Base-by-base conservation (phyloP, 2,888 invertebrate species). In the Sycophila texana region DNA sequence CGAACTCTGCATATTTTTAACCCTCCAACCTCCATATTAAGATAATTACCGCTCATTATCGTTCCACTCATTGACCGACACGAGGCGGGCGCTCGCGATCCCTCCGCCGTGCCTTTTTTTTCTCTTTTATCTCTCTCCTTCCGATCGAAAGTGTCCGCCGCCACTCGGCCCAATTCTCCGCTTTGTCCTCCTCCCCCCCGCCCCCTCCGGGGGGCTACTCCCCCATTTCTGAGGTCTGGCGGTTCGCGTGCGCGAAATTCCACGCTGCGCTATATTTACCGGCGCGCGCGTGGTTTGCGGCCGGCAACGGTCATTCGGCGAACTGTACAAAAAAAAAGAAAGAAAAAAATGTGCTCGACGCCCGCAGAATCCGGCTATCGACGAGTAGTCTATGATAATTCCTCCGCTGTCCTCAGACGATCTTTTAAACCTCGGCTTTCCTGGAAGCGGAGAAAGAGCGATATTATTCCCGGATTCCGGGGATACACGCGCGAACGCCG, bases 271-370 rank as follows among this genome's bases (percentile, higher is more conserved):
- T 65, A 78, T 78, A 78, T 67, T 67, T 78, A 77, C 10, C n/a
- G 51, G 30, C 20, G 60, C 16, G 47, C 55, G 47, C 57, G 39
- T 13, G 30, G 67, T 70, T 30, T 57, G 53, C 55, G 70, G 61
- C 47, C 30, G 30, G 16, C n/a, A 61, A 22, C 49, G 51, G n/a
- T 20, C 18, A 51, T 67, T n/a, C 58, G n/a, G 55, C 68, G 74
- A 74, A 70, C 66, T 74, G 71, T 79, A 71, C 74, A 79, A 70
- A 30, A 51, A 49, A n/a, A n/a, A n/a, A n/a, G n/a, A 30, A 53
- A 60, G 18, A 67, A 20, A 58, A 14, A 68, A 16, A 12, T 13
- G 66, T 4, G n/a, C 63, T 14, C 30, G 30, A 7, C 10, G 16
- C 14, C 53, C 53, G 53, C 53, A n/a, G n/a, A n/a, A n/a, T 12